Conservation (phyloP, 1,140 invertebrate genomes). For the Drusus annulatus region DNA sequence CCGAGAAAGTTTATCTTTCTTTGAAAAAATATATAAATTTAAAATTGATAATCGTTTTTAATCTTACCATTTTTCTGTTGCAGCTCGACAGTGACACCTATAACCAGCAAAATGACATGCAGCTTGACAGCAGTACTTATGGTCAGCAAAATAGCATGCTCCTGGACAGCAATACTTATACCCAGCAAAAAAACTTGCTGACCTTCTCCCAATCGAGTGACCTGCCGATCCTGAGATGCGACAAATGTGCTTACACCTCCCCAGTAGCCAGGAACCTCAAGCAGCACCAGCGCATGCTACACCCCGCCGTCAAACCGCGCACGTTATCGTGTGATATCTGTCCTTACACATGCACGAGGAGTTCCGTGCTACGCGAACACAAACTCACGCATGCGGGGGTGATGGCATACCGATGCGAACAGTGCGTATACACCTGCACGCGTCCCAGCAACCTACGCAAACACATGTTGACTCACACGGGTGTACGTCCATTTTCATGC, state of each 20-base stretch:
- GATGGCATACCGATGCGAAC: conserved; percentile 9
- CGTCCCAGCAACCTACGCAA: neutral
- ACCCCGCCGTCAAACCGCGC: neutral
- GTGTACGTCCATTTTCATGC: conserved; percentile 12
- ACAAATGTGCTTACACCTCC: neutral
- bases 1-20: too few species aligned
- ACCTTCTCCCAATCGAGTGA: too few species aligned
- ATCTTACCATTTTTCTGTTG: too few species aligned
- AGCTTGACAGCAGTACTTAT: too few species aligned
- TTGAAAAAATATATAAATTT: too few species aligned
- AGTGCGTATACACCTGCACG: conserved; percentile 34
- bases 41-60: too few species aligned
- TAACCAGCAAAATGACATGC: too few species aligned
- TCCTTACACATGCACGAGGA: neutral
- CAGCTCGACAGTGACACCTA: too few species aligned
- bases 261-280: neutral
- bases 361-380: conserved; percentile 7
- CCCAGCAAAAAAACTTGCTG: too few species aligned
- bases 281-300: neutral
- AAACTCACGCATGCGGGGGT: conserved; percentile 20
- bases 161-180: too few species aligned
- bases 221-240: neutral
- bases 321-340: conserved; percentile 6
- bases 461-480: conserved; percentile 30
- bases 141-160: too few species aligned